Evolutionary conservation across 53 echinoderm and acorn worm genomes (phyloP).

Genomic region (Henricia sp.): DNA sequence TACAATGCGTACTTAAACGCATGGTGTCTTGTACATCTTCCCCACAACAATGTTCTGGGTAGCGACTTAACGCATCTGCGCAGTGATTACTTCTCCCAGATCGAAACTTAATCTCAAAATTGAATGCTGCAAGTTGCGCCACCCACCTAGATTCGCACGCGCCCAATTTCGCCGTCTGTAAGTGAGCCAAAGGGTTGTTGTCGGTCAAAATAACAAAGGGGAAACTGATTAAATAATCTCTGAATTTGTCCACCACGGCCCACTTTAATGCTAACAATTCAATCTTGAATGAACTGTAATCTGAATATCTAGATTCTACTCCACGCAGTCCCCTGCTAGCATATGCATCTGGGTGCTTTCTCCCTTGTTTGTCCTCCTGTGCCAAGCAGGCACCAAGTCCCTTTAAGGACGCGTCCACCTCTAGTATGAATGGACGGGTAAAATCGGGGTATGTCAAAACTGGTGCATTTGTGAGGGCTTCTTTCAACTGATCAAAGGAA

Average conservation of each 20-base stretch:
- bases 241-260: slow-evolving; percentile 31
- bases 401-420: slow-evolving; percentile 61
- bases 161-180: slow-evolving; percentile 8
- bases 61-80: slow-evolving; percentile 29
- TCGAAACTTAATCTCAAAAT: neutral
- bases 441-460: slow-evolving; percentile 57
- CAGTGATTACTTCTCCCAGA: neutral
- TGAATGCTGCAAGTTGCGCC: slow-evolving; percentile 24
- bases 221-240: neutral
- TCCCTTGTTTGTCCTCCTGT: neutral
- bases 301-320: neutral
- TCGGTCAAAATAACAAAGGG: neutral
- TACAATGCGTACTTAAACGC: too few relatives aligned
- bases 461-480: slow-evolving; percentile 40
- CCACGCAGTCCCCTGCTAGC: neutral
- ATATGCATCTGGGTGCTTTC: neutral
- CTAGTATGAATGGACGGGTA: slow-evolving; percentile 46
- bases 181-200: slow-evolving; percentile 29
- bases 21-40: neutral
- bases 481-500: slow-evolving; percentile 46
- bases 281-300: neutral
- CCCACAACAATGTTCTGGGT: neutral
- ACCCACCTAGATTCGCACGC: slow-evolving; percentile 20
- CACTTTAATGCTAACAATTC: slow-evolving; percentile 17
- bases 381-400: slow-evolving; percentile 39